Evolutionary conservation across 2,888 invertebrate genomes (phyloP).

Genomic region (Parnassius glacialis): DNA sequence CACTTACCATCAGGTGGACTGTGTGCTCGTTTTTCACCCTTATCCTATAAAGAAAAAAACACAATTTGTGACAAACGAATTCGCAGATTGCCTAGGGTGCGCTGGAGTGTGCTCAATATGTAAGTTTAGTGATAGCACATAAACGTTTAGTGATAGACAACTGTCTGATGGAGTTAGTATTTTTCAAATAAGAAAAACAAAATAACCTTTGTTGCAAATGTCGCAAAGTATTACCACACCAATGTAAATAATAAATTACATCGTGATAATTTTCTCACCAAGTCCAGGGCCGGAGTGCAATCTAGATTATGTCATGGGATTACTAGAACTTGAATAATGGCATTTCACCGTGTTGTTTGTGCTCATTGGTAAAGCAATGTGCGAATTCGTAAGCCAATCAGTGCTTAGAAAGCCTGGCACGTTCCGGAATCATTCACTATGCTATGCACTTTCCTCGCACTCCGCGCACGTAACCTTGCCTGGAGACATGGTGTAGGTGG

Average conservation of each 20-base stretch:
- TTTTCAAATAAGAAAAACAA: too few relatives aligned
- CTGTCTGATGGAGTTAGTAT: too few relatives aligned
- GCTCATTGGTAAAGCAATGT: slow-evolving; percentile 43
- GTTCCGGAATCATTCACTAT: slow-evolving; percentile 61
- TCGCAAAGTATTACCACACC: too few relatives aligned
- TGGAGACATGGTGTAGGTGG: slow-evolving; percentile 63
- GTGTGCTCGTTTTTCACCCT: too few relatives aligned
- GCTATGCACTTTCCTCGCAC: slow-evolving; percentile 56
- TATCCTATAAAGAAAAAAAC: too few relatives aligned
- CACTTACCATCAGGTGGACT: too few relatives aligned
- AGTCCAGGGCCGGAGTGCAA: slow-evolving; percentile 38
- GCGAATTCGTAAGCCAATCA: slow-evolving; percentile 36
- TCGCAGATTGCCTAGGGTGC: too few relatives aligned
- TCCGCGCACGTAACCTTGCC: slow-evolving; percentile 54
- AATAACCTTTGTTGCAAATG: too few relatives aligned
- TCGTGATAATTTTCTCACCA: neutral
- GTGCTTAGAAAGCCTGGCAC: slow-evolving; percentile 50
- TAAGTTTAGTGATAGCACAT: too few relatives aligned
- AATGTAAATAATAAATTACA: slow-evolving; percentile 5
- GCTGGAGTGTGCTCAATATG: too few relatives aligned
- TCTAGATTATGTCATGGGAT: slow-evolving; percentile 76
- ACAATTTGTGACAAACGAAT: too few relatives aligned
- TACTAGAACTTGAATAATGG: slow-evolving; percentile 71
- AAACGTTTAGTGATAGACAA: too few relatives aligned
- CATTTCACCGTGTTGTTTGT: slow-evolving; percentile 61